These are phyloP conservation scores for Papilio helenus DNA, from an alignment of 1,140 invertebrate species.

Conservation along the genomic window DNA sequence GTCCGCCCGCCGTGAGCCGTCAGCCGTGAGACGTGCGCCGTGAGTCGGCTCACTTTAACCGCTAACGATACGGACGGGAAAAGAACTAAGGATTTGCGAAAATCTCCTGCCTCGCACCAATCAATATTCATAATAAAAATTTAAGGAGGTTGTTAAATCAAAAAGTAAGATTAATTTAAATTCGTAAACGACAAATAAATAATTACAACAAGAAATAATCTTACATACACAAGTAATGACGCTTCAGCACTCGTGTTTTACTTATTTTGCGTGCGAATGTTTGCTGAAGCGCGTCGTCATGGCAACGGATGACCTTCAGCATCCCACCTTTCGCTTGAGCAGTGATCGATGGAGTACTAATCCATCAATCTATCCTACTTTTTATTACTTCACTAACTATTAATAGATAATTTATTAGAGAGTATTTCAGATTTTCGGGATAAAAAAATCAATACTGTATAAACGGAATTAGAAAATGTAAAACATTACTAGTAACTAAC, in stretches of 20 bases:
- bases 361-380: not conserved
- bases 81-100: not conserved
- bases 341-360: not conserved
- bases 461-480: too few relatives aligned
- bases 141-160: not conserved
- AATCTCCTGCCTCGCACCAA: not conserved
- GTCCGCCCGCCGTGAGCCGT: not conserved
- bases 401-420: not conserved
- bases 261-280: slow-evolving; percentile 45
- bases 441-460: too few relatives aligned
- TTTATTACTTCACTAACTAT: not conserved
- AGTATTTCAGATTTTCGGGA: too few relatives aligned
- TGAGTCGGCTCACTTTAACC: not conserved
- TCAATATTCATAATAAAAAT: not conserved
- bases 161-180: not conserved
- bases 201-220: not conserved
- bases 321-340: not conserved
- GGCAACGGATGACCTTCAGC: slow-evolving; percentile 44
- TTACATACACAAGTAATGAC: not conserved
- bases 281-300: slow-evolving; percentile 56
- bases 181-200: not conserved
- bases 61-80: not conserved
- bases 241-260: not conserved
- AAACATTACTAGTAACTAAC: too few relatives aligned
- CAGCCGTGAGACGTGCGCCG: not conserved